These are phyloP conservation scores for Baryphthengus martii DNA, from an alignment of 2,113 vertebrate species.

Conservation along the genomic window DNA sequence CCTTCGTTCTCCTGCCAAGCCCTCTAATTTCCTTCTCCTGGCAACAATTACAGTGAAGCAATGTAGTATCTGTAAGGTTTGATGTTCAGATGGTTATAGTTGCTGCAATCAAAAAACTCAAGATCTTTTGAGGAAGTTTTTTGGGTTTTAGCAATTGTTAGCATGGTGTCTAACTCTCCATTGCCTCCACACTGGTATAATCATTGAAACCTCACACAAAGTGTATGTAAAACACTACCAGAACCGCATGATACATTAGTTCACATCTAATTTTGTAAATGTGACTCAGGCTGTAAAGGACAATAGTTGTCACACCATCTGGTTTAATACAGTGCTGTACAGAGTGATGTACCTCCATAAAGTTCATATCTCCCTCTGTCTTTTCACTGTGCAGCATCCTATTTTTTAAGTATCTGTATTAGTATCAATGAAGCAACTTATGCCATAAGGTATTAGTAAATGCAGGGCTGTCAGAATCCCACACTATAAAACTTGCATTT, in stretches of 20 bases:
- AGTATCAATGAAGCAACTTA: not conserved
- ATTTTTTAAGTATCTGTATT: not conserved
- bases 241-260: not conserved
- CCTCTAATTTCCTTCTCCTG: constrained; percentile 5
- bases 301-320: constrained; percentile 9
- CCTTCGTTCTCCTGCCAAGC: not conserved
- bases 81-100: not conserved
- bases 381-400: not conserved
- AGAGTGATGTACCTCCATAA: not conserved
- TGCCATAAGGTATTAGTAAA: not conserved
- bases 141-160: not conserved
- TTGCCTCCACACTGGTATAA: not conserved
- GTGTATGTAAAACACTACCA: not conserved
- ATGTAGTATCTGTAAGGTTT: not conserved
- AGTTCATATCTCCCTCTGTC: not conserved
- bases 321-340: not conserved
- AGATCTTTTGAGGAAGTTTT: not conserved
- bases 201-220: not conserved
- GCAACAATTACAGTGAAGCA: not conserved
- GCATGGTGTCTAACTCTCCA: not conserved
- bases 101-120: not conserved
- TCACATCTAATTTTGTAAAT: not conserved
- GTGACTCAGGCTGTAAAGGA: constrained; percentile 25
- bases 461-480: not conserved
- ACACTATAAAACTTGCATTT: not conserved